Conservation (phyloP, 2,797 vertebrate genomes). For the Acrossocheilus wenchowensis region DNA sequence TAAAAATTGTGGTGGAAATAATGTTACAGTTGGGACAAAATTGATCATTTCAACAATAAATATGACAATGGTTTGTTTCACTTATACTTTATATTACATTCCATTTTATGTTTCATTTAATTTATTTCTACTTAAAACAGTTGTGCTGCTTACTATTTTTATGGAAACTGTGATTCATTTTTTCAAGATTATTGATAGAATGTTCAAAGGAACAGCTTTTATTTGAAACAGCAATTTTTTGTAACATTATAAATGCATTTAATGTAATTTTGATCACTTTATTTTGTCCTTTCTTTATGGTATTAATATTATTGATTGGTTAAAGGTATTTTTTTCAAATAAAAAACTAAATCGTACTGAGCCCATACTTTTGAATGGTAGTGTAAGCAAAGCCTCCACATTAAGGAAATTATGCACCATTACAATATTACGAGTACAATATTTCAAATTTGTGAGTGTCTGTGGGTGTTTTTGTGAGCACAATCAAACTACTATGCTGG, state of each 20-base stretch:
- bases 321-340: background rate
- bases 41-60: too few relatives aligned
- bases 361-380: background rate
- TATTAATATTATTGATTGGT: background rate
- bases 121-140: too few relatives aligned
- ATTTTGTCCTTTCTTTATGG: background rate
- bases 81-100: too few relatives aligned
- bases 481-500: background rate
- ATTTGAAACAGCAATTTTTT: background rate
- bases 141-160: too few relatives aligned
- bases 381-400: background rate
- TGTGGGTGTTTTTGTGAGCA: slow-evolving; percentile 4
- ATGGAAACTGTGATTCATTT: background rate
- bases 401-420: background rate
- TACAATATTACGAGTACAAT: background rate
- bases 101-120: too few relatives aligned
- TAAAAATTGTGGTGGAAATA: too few relatives aligned
- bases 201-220: background rate
- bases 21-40: too few relatives aligned
- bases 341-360: background rate
- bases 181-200: background rate
- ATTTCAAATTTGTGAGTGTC: background rate
- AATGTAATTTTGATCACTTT: background rate
- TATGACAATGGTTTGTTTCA: too few relatives aligned
- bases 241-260: background rate